Evolutionary conservation across 2,888 invertebrate species (phyloP).

Genomic region (Augiades crinisus): DNA sequence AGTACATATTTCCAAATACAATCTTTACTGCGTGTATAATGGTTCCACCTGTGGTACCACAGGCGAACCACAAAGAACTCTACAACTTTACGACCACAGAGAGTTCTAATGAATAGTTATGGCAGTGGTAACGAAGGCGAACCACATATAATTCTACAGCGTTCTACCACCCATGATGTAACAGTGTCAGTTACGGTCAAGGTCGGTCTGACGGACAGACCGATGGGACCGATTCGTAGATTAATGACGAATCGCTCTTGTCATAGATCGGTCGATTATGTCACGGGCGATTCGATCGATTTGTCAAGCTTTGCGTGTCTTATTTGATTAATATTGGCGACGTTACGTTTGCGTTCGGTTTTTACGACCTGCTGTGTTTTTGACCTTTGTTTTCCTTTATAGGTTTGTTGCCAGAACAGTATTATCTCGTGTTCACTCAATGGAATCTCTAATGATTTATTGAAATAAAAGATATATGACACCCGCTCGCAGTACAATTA

Average conservation of each 20-base stretch:
- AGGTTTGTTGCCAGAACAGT: neutral
- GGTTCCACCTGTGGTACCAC: too few relatives aligned
- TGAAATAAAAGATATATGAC: too few relatives aligned
- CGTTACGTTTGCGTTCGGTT: neutral
- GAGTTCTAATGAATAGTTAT: too few relatives aligned
- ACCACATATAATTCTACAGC: too few relatives aligned
- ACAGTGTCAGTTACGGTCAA: slow-evolving; percentile 10
- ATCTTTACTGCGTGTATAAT: too few relatives aligned
- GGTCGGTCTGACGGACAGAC: neutral
- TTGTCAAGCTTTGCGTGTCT: slow-evolving; percentile 17
- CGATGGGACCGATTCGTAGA: slow-evolving; percentile 1
- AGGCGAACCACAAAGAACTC: too few relatives aligned
- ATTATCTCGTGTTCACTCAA: too few relatives aligned
- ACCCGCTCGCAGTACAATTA: too few relatives aligned
- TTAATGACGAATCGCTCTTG: slow-evolving; percentile 13
- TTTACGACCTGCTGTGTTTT: neutral
- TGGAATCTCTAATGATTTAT: too few relatives aligned
- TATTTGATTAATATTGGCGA: slow-evolving; percentile 11
- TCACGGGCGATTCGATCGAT: slow-evolving; percentile 19
- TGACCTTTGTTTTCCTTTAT: neutral
- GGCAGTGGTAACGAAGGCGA: too few relatives aligned
- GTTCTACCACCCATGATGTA: neutral
- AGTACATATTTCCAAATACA: too few relatives aligned
- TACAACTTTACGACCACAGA: too few relatives aligned
- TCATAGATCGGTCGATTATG: slow-evolving; percentile 21